Conservation (phyloP, 2,888 invertebrate genomes). For the Oegoconia quadripuncta region DNA sequence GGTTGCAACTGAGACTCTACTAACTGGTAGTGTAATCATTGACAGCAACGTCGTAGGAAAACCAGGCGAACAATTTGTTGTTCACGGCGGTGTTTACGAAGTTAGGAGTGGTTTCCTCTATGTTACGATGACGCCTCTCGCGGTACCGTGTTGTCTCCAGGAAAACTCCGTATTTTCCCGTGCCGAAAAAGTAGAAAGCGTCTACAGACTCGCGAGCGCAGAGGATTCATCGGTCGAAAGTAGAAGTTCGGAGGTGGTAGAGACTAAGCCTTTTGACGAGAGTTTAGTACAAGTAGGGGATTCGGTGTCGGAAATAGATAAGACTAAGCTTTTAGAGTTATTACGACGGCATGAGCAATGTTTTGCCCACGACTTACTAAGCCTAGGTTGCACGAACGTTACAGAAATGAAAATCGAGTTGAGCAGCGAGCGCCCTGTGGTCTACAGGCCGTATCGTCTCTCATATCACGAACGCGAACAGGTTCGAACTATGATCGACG, state of each 20-base stretch:
- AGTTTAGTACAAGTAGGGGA: not conserved
- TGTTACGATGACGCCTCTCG: slow-evolving; percentile 12
- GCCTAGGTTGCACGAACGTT: slow-evolving; percentile 15
- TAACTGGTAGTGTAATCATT: slow-evolving; percentile 7
- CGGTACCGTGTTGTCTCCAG: slow-evolving; percentile 4
- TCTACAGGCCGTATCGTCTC: slow-evolving; percentile 21
- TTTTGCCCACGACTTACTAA: slow-evolving; percentile 12
- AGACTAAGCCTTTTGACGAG: no score
- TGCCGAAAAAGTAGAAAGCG: slow-evolving; percentile 2
- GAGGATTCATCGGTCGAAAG: no score
- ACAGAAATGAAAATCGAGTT: slow-evolving; percentile 19
- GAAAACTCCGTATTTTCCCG: slow-evolving; percentile 3
- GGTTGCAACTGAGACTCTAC: slow-evolving; percentile 1
- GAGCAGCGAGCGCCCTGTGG: slow-evolving; percentile 11
- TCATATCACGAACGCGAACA: slow-evolving; percentile 16
- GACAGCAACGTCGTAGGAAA: slow-evolving; percentile 14
- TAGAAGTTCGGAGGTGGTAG: no score
- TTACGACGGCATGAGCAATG: slow-evolving; percentile 14
- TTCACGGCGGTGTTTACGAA: slow-evolving; percentile 14
- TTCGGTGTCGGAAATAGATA: not conserved
- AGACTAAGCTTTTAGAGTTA: slow-evolving; percentile 1
- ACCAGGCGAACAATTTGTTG: slow-evolving; percentile 13
- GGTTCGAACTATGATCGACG: slow-evolving; percentile 15
- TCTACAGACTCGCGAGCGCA: not conserved
- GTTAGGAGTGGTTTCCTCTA: slow-evolving; percentile 8